Conservation (phyloP, 2,888 invertebrate genomes). For the Netelia inedita region DNA sequence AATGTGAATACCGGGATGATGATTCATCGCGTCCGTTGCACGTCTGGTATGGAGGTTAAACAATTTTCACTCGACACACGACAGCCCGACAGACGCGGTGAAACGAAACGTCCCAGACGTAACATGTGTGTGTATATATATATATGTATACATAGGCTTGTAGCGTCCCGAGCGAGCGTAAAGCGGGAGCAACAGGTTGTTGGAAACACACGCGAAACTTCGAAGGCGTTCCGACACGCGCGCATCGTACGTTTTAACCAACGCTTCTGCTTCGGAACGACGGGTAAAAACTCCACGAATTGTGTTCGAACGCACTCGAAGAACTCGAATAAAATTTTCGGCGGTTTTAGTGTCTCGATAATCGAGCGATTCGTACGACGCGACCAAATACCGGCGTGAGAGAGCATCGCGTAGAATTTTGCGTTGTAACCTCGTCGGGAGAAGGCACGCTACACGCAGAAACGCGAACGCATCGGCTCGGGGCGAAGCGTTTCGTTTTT, state of each 20-base stretch:
- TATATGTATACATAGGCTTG: background rate
- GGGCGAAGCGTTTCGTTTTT: slow-evolving; percentile 20
- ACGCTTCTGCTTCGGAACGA: background rate
- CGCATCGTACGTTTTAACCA: slow-evolving; percentile 29
- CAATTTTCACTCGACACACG: background rate
- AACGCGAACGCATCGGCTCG: slow-evolving; percentile 23
- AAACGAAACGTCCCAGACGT: background rate
- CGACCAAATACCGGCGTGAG: background rate
- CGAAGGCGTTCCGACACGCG: slow-evolving; percentile 41
- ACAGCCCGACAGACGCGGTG: slow-evolving; percentile 1
- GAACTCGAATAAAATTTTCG: background rate
- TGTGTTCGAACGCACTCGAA: background rate
- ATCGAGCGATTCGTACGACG: background rate
- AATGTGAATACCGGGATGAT: slow-evolving; percentile 10
- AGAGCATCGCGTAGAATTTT: background rate
- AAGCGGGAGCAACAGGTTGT: slow-evolving; percentile 61
- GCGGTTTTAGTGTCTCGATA: background rate
- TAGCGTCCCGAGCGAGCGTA: slow-evolving; percentile 20
- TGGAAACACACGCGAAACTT: slow-evolving; percentile 40
- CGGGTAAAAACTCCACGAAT: slow-evolving; percentile 1
- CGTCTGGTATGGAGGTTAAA: background rate
- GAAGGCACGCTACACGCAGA: slow-evolving; percentile 22
- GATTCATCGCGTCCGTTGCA: slow-evolving; percentile 22
- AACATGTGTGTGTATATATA: background rate
- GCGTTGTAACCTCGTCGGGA: background rate